Base-by-base conservation (phyloP, 2,113 vertebrate species). In the Mesembrinibis cayennensis region DNA sequence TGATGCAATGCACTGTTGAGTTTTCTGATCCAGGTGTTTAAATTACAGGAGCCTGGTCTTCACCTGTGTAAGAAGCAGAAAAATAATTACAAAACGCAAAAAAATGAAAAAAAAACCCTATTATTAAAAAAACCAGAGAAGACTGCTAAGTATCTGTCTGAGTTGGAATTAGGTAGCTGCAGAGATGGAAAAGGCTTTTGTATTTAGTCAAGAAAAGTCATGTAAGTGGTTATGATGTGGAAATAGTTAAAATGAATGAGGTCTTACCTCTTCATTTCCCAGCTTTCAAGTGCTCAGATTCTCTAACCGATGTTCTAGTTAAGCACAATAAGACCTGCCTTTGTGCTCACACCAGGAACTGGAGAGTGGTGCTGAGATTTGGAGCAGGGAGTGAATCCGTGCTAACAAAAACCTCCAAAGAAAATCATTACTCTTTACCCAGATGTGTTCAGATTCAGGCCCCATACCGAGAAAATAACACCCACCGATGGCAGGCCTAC, bases 401-500 rank as follows among this genome's bases (percentile, higher is more conserved):
- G 71, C 14, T 21, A 18, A 76, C 16, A 29, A 72, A 92, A 77
- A 13, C 5, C 66, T 76, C 10, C 12, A 0, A 10, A 55, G 73
- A 53, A 77, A 79, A 52, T 27, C 38, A 3, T 26, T 77, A 30
- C 19, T 32, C 47, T 79, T 10, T 47, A 65, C 47, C 17, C 61
- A 42, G 70, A 4, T 2, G 29, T 42, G 47, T 13, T 63, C 78
- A n/a, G 38, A 36, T 42, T 19, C 26, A 34, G 53, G 58, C 25
- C 22, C 30, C 0, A 0, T 26, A 15, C 26, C 0, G 2, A 63
- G 77, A 82, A 71, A 89, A 83, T 1, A 26, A 26, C 65, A 15
- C 13, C 47, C 11, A 1, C 26, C 30, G 8, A 30, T 2, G 14
- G 32, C 80, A 81, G 20, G 26, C 42, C 62, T 18, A 42, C n/a